These are phyloP conservation scores for Pelochelys cantorii DNA, from an alignment of 2,797 vertebrate genomes.

Conservation along the genomic window DNA sequence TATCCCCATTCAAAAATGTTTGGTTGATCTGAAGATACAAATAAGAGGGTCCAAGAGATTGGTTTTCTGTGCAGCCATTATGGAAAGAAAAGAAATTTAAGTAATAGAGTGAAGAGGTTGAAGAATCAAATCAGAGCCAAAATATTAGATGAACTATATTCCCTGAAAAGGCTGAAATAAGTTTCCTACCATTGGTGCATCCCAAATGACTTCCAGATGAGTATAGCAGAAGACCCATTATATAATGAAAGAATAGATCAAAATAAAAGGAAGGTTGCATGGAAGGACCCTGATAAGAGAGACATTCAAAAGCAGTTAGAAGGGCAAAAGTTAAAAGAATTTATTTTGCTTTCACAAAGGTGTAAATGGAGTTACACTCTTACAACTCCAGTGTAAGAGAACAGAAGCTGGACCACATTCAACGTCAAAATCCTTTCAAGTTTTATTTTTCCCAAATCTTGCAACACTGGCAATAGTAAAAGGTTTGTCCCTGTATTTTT, in stretches of 20 bases:
- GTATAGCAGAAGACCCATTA: background rate
- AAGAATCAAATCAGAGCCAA: background rate
- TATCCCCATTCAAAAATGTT: background rate
- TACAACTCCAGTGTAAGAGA: fast-evolving
- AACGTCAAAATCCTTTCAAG: background rate
- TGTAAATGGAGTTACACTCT: background rate
- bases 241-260: background rate
- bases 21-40: background rate
- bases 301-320: fast-evolving
- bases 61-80: background rate
- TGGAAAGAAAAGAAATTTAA: background rate
- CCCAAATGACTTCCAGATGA: background rate
- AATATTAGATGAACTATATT: background rate
- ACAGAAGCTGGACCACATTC: fast-evolving
- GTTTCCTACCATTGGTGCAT: background rate
- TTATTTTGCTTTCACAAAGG: background rate
- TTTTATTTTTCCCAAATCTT: background rate
- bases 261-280: background rate
- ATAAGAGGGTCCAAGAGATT: background rate
- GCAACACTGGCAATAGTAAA: background rate
- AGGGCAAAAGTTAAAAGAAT: fast-evolving
- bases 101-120: background rate
- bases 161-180: background rate
- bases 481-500: background rate
- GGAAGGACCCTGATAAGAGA: fast-evolving